Conservation (phyloP, 1,140 invertebrate species). For the Brachionus angularis region DNA sequence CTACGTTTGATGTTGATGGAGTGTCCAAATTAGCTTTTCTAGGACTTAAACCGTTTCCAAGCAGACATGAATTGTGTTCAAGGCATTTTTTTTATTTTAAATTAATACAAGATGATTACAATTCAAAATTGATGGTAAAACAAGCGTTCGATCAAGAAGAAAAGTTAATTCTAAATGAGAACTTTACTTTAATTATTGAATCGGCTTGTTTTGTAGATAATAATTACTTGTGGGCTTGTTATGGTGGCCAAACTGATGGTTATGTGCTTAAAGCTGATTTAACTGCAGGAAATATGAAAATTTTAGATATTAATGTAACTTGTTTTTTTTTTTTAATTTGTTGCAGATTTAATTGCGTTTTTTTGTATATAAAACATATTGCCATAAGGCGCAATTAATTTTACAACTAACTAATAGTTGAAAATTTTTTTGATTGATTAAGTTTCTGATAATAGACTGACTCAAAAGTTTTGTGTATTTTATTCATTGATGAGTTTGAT, state of each 20-base stretch:
- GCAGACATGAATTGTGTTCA: constrained; percentile 55
- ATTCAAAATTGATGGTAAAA: constrained; percentile 46
- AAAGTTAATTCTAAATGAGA: constrained; percentile 57
- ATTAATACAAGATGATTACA: too few relatives aligned
- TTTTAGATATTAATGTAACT: constrained; percentile 57
- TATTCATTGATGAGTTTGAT: background rate
- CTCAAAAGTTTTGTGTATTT: constrained; percentile 15
- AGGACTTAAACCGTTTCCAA: constrained; percentile 60
- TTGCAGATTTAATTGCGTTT: too few relatives aligned
- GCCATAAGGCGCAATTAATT: background rate
- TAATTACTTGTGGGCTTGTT: constrained; percentile 59
- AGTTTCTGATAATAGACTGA: too few relatives aligned
- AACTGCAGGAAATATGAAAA: constrained; percentile 55
- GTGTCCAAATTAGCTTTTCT: constrained; percentile 61
- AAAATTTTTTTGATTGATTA: background rate
- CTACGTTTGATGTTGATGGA: constrained; percentile 61
- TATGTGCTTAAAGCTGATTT: constrained; percentile 53
- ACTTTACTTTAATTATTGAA: constrained; percentile 50
- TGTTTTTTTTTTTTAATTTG: background rate
- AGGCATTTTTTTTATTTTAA: too few relatives aligned
- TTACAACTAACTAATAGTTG: background rate
- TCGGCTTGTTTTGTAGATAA: constrained; percentile 44
- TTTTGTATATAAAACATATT: background rate
- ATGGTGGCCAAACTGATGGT: constrained; percentile 55
- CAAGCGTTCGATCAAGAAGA: constrained; percentile 43